phyloP scores from a whole-genome alignment of 2,797 vertebrate genomes.

The Paramormyrops hopkinsi region DNA sequence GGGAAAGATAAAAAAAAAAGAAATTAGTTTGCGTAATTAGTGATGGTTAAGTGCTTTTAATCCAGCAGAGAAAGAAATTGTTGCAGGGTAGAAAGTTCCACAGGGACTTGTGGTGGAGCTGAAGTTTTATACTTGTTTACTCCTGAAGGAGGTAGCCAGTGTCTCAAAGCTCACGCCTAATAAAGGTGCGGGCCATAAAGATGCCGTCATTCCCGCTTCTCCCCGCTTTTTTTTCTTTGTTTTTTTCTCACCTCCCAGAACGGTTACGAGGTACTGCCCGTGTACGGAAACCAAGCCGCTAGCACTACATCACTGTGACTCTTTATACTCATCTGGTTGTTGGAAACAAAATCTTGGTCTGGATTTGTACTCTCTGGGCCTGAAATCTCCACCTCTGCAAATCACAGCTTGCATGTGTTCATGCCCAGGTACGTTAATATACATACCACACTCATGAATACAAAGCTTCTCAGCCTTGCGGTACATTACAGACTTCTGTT shows the following conservation, averaged over 20 bases:
- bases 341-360: neutral
- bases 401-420: neutral
- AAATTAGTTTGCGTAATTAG: conserved; percentile 73
- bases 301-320: neutral
- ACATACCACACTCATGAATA: neutral
- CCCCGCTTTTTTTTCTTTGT: neutral
- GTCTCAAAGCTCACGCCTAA: conserved; percentile 66
- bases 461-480: neutral
- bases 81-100: conserved; percentile 40
- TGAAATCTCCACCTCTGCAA: neutral
- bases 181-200: conserved; percentile 63
- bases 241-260: neutral
- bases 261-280: neutral
- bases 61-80: conserved; percentile 54
- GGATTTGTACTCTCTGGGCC: neutral
- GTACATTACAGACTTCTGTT: neutral
- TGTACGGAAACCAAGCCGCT: neutral
- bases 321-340: neutral
- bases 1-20: conserved; percentile 57
- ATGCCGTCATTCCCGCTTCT: conserved; percentile 9
- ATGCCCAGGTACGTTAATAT: neutral
- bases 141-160: conserved; percentile 55
- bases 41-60: conserved; percentile 69
- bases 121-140: conserved; percentile 55
- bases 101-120: conserved; percentile 49